Base-by-base conservation (phyloP, 1,140 invertebrate species). In the Heliothis virescens region DNA sequence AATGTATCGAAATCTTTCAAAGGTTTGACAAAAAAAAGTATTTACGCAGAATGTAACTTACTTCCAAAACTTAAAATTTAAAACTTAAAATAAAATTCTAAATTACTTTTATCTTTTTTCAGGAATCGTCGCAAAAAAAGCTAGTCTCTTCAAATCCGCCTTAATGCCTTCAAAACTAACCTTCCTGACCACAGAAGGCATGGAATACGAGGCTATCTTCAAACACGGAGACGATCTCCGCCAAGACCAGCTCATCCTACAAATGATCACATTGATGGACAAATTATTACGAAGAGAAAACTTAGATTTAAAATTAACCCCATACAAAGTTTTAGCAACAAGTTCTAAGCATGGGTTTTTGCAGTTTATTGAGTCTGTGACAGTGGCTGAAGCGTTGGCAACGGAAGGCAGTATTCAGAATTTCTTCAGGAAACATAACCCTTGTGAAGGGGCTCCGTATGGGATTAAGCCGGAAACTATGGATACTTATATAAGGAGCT, bases 221-320 rank as follows among this genome's bases (percentile, higher is more conserved):
- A 99, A 99, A 95, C 97, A 99, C 89, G 99, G 99, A 0, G 99
- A 99, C 95, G 99, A 99, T 95, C 93, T 99, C n/a, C 94, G 99
- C 29, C 99, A 99, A 94, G 99, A 99, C 95, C 99, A 99, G 94
- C 95, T 99, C 0, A 98, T 99, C 82, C 94, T 99, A 71, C 98
- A 98, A 94, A 99, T 99, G 95, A 99, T 99, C 79, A 98, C 98
- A 0, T 95, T 99, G 4, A 99, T 99, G 99, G 99, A 99, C 94
- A 98, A 99, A 94, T 94, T 99, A 21, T 94, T 99, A 48, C 95
- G 98, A 59, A 96, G 98, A 83, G 98, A 99, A 95, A 99, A 99
- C 95, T 95, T 99, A 48, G 99, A 99, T 95, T 95, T 99, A 48
- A 99, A 99, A 91, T 90, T 99, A 78, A 99, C 98, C 0, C 99